These are phyloP conservation scores for Choloepus didactylus DNA, from an alignment of 2,797 vertebrate genomes.

Conservation along the genomic window DNA sequence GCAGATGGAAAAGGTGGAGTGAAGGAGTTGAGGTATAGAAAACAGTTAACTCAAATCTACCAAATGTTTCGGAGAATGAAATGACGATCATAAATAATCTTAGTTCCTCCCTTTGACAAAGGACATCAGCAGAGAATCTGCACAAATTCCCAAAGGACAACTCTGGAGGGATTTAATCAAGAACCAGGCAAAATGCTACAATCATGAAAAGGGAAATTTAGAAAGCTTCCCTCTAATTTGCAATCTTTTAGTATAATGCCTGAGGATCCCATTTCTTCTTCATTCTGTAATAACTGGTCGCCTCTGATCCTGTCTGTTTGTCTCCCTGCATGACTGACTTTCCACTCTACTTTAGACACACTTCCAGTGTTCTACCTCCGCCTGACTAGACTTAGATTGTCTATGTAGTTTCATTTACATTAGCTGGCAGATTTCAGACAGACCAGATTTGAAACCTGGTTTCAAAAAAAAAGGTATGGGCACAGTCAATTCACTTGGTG, in stretches of 20 bases:
- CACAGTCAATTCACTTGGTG: not conserved
- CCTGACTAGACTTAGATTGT: not conserved
- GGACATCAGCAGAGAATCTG: conserved; percentile 25
- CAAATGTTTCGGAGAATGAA: conserved; percentile 54
- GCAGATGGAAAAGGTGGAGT: not conserved
- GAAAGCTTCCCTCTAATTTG: not conserved
- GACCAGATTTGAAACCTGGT: not conserved
- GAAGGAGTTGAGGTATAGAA: not conserved
- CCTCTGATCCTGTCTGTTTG: not conserved
- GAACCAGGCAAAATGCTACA: conserved; percentile 16
- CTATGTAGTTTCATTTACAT: not conserved
- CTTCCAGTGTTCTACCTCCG: not conserved
- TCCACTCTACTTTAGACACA: not conserved
- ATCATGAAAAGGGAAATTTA: conserved; percentile 30
- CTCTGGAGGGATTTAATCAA: conserved; percentile 40
- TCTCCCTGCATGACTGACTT: not conserved
- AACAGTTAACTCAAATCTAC: conserved; percentile 4
- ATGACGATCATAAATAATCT: conserved; percentile 50
- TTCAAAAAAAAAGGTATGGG: not conserved
- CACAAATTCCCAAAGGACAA: not conserved
- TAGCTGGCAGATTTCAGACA: not conserved
- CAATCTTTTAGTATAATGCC: not conserved
- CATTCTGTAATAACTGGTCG: not conserved
- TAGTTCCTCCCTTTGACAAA: conserved; percentile 30
- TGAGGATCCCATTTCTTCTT: not conserved